Conservation (phyloP, 2,113 vertebrate species). For the Hoplias malabaricus region DNA sequence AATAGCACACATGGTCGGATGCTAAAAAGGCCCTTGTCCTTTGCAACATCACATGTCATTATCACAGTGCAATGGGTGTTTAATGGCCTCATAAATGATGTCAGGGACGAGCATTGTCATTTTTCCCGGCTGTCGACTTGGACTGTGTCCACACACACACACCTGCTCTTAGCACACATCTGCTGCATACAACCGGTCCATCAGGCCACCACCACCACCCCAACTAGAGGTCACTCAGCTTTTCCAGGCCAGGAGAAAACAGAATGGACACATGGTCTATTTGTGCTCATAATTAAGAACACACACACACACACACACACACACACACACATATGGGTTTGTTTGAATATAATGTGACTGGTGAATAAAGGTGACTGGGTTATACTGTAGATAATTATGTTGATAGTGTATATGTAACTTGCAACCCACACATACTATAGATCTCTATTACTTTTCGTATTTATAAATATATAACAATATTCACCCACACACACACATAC, state of each 20-base stretch:
- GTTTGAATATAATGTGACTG: background rate
- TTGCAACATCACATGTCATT: constrained; percentile 40
- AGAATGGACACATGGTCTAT: constrained; percentile 15
- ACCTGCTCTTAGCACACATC: constrained; percentile 46
- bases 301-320: constrained; percentile 44
- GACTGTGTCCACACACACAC: constrained; percentile 42
- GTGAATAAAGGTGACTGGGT: no score
- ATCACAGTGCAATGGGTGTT: constrained; percentile 38
- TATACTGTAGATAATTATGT: no score
- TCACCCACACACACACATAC: no score
- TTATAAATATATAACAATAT: no score
- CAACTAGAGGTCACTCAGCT: constrained; percentile 46
- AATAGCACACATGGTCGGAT: constrained; percentile 5
- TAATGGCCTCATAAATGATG: constrained; percentile 52
- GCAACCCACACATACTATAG: no score
- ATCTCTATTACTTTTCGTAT: no score
- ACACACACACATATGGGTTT: constrained; percentile 23
- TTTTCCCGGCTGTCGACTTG: constrained; percentile 44
- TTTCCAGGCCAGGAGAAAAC: constrained; percentile 52
- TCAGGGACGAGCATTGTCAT: constrained; percentile 46
- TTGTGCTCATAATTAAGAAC: constrained; percentile 63
- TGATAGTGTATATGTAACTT: no score
- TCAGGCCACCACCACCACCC: constrained; percentile 43
- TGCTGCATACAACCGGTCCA: constrained; percentile 42
- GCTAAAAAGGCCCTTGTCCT: constrained; percentile 40